phyloP scores from a whole-genome alignment of 2,888 invertebrate genomes.

The Lottia gigantea region DNA sequence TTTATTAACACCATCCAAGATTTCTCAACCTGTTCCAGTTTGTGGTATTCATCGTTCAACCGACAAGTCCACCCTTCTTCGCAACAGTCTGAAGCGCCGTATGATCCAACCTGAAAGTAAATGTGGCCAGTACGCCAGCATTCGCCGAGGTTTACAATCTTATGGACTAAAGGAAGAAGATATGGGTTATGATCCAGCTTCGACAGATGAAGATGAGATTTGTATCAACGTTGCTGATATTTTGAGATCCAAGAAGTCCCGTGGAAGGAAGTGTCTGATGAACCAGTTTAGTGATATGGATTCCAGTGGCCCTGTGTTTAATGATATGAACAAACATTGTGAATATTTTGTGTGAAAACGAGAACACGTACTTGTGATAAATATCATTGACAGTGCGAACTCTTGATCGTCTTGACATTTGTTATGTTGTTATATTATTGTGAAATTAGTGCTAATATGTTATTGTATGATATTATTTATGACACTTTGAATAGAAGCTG shows the following conservation, averaged over 20 bases:
- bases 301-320: too few relatives aligned
- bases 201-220: background rate
- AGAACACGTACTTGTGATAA: too few relatives aligned
- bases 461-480: too few relatives aligned
- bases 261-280: background rate
- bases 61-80: background rate
- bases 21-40: slow-evolving; percentile 3
- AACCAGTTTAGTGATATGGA: background rate
- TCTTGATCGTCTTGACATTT: too few relatives aligned
- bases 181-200: background rate
- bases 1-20: background rate
- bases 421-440: too few relatives aligned
- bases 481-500: too few relatives aligned
- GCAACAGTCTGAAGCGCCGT: background rate
- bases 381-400: too few relatives aligned
- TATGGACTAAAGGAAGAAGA: background rate
- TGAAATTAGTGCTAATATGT: too few relatives aligned
- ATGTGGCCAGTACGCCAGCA: background rate
- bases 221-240: slow-evolving; percentile 7
- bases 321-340: too few relatives aligned
- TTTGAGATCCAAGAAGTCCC: background rate
- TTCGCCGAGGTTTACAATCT: background rate
- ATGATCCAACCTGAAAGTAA: background rate
- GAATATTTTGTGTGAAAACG: too few relatives aligned
- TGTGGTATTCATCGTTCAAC: background rate